These are phyloP conservation scores for Propithecus coquereli DNA, from an alignment of 2,113 vertebrate genomes.

Conservation along the genomic window DNA sequence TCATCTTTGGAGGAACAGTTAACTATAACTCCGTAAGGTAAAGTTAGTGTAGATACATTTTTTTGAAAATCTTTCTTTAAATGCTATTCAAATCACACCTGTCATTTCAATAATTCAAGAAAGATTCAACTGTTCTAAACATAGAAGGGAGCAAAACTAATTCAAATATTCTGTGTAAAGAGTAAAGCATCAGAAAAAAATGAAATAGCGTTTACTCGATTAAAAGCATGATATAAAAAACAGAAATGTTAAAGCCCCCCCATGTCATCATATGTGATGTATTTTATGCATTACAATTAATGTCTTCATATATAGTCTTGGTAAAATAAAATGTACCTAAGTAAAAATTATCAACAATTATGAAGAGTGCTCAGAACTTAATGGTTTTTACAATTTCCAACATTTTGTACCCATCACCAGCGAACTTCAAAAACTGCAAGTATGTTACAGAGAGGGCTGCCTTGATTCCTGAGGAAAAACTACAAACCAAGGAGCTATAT, in stretches of 20 bases:
- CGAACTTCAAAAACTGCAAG: background rate
- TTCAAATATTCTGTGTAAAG: background rate
- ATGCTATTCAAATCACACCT: background rate
- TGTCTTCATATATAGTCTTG: background rate
- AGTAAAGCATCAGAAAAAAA: background rate
- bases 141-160: background rate
- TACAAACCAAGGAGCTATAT: conserved; percentile 6
- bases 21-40: background rate
- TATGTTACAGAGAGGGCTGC: background rate
- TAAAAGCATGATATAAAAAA: background rate
- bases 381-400: background rate
- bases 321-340: background rate
- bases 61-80: conserved; percentile 28
- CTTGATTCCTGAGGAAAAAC: background rate
- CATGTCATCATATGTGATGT: background rate
- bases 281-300: background rate
- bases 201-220: background rate
- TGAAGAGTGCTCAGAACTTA: background rate
- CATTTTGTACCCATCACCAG: background rate
- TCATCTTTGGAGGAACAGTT: background rate
- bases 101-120: background rate
- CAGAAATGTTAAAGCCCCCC: background rate
- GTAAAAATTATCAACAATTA: background rate
- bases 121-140: background rate
- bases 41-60: background rate